Base-by-base conservation (phyloP, 2,113 vertebrate genomes). In the Triplophysa rosa region DNA sequence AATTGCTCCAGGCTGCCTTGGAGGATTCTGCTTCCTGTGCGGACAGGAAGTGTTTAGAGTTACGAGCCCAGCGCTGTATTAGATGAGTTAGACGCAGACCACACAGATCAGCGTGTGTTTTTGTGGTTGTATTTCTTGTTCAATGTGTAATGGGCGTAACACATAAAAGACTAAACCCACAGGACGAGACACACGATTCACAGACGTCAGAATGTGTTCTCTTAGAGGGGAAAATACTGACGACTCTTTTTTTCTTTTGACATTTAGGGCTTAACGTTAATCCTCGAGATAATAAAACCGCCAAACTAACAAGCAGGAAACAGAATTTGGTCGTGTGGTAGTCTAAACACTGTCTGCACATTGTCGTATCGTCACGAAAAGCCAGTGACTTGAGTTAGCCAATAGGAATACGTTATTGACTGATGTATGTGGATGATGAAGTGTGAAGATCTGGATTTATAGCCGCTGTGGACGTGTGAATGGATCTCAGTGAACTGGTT, bases 21-120 rank as follows among this genome's bases (percentile, higher is more conserved):
- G 33, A 72, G 54, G 54, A 72, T 72, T 72, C 54, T 42, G 70
- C 70, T 72, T 72, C 70, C 70, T 72, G 70, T 72, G 54, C 54
- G 33, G 29, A 72, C 70, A 61, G 70, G 70, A 72, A 72, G 70
- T 72, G 23, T 72, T 72, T 72, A 61, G 29, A 59, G 54, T 59
- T 72, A 72, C 40, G 33, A 72, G 52, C 17, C 68, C 52, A 58
- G 68, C 21, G 54, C 68, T 58, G 29, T 24, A 16, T 56, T 71
- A 23, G 29, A 58, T 71, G 69, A 71, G 69, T 40, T 58, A 52
- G 49, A 71, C 12, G 29, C 12, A 8, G 70, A 72, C 70, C 70
- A 72, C 52, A 72, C 69, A 59, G 68, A 70, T 70, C 68, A n/a
- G 21, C 17, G 26, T 37, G 65, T 9, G 19, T 29, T 45, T 26